Base-by-base conservation (phyloP, 2,888 invertebrate genomes). In the Drosophila siamana region DNA sequence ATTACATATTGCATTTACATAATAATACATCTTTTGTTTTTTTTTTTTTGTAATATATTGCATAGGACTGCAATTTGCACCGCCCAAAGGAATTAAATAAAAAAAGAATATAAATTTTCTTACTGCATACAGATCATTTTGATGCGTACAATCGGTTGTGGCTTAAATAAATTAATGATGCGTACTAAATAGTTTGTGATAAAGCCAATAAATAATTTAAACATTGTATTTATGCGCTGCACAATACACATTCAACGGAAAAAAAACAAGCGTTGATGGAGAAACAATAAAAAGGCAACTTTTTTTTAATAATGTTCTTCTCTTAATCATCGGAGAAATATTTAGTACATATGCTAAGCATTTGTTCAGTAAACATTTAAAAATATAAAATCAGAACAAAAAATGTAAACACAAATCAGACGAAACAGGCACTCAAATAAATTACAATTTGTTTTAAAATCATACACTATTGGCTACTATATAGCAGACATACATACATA, bases 1-100 rank as follows among this genome's bases (percentile, higher is more conserved):
- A 76, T 71, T 65, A 51, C 51, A 62, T 66, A 59, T 59, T 56
- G 59, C 61, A 71, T 77, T 77, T 67, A 77, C 62, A 74, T 59
- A 61, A 70, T 73, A 60, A 66, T 75, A 44, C 55, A 56, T 40
- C n/a, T n/a, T 40, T 46, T 24, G 9, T 33, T 24, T 28, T 47
- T n/a, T 24, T 48, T 5, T 33, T 33, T 51, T 22, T 40, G 19
- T 13, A n/a, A 38, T 47, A 51, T 59, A 69, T 61, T 67, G 67
- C 41, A 55, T 54, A 11, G 26, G 22, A 16, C 33, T 52, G 66
- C 66, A 54, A 61, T 60, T 72, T 55, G 57, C 62, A 62, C 54
- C 54, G 41, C 54, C 54, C 48, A 63, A 38, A 61, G 69, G 65
- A 6, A 30, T 28, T 13, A 11, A 26, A 38, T 3, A 22, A 19